phyloP scores from a whole-genome alignment of 2,113 vertebrate species.

The Apeltes quadracus region DNA sequence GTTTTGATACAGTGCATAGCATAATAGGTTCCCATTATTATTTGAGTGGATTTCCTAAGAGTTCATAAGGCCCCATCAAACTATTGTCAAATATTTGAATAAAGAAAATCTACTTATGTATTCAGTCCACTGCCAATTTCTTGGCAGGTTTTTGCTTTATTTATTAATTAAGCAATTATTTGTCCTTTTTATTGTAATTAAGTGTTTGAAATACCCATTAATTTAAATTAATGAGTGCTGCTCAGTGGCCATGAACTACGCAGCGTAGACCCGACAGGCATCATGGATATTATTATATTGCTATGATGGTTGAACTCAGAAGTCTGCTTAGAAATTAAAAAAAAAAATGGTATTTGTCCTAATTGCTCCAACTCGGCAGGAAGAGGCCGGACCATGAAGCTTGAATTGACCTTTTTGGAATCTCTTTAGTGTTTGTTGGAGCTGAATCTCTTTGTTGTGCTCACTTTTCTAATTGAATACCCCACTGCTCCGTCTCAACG shows the following conservation, averaged over 20 bases:
- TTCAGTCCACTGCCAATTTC: conserved; percentile 16
- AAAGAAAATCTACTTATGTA: conserved; percentile 2
- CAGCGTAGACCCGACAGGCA: conserved; percentile 46
- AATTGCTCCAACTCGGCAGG: conserved; percentile 28
- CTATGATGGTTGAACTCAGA: conserved; percentile 39
- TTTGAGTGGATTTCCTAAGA: not conserved
- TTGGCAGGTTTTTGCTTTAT: conserved; percentile 39
- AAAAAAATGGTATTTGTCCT: conserved; percentile 3
- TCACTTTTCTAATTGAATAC: conserved; percentile 52
- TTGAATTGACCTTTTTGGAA: conserved; percentile 8
- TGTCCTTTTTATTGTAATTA: conserved; percentile 20
- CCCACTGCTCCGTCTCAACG: conserved; percentile 42
- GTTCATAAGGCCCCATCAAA: conserved; percentile 1
- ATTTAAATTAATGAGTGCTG: conserved; percentile 49
- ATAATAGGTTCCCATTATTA: not conserved
- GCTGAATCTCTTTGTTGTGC: conserved; percentile 45
- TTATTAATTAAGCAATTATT: conserved; percentile 58
- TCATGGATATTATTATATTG: conserved; percentile 26
- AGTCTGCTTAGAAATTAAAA: conserved; percentile 5
- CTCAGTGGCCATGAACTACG: conserved; percentile 42
- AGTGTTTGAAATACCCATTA: conserved; percentile 44
- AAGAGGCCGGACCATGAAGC: not conserved
- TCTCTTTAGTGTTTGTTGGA: conserved; percentile 25
- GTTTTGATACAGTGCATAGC: not conserved
- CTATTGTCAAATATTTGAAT: not conserved